Percentiles rank a stretch among this genome's conserved stretches.
phyloP scores from a whole-genome alignment of 2,888 invertebrate species.

The Lasioglossum vierecki region DNA sequence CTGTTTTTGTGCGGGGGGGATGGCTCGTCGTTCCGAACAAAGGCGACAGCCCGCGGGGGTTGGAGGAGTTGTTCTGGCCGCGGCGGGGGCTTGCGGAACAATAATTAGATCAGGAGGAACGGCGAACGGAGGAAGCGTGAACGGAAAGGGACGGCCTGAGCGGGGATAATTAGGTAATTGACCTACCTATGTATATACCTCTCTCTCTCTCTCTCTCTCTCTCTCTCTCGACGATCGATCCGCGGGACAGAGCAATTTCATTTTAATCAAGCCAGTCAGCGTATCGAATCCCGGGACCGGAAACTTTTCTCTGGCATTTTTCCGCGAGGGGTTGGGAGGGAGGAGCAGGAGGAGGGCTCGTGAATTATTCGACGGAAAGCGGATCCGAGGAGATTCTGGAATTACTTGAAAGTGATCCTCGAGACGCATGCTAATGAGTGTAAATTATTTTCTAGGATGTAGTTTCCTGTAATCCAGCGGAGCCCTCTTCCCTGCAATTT shows the following conservation, averaged over 20 bases:
- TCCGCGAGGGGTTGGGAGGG: background rate
- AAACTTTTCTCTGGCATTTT: slow-evolving; percentile 24
- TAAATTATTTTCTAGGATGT: slow-evolving; percentile 45
- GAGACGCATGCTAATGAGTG: slow-evolving; percentile 44
- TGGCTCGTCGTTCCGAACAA: slow-evolving; percentile 53
- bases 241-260: slow-evolving; percentile 74
- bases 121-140: slow-evolving; percentile 62
- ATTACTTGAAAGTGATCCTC: slow-evolving; percentile 30
- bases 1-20: slow-evolving; percentile 55
- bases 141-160: slow-evolving; percentile 56
- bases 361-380: slow-evolving; percentile 31
- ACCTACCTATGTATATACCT: slow-evolving; percentile 61
- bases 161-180: slow-evolving; percentile 76
- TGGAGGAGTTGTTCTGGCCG: slow-evolving; percentile 50
- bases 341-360: background rate
- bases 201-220: too few species aligned
- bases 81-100: slow-evolving; percentile 69
- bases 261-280: slow-evolving; percentile 70
- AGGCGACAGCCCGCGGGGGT: slow-evolving; percentile 48
- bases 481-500: slow-evolving; percentile 30
- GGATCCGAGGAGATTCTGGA: slow-evolving; percentile 25
- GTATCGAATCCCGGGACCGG: slow-evolving; percentile 17
- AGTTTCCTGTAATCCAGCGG: slow-evolving; percentile 25
- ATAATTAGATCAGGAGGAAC: slow-evolving; percentile 75
- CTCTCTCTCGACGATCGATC: slow-evolving; percentile 60